phyloP scores from a whole-genome alignment of 2,888 invertebrate species.

The Globia sparganii region DNA sequence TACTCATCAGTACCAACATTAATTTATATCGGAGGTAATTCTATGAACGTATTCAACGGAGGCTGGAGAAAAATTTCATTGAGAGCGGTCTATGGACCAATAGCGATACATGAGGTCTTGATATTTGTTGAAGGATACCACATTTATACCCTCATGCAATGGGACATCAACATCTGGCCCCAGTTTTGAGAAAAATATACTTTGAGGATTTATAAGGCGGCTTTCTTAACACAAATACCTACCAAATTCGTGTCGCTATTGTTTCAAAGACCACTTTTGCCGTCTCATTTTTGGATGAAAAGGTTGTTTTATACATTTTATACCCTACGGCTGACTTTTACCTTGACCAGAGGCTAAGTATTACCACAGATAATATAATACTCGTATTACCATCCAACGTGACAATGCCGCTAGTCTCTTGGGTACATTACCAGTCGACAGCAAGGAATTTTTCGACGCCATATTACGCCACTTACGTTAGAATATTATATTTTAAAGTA shows the following conservation, averaged over 20 bases:
- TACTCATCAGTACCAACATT: too few species aligned
- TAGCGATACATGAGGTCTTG: neutral
- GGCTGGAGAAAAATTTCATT: neutral
- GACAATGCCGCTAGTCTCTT: too few species aligned
- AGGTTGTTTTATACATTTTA: neutral
- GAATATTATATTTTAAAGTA: too few species aligned
- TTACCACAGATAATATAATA: too few species aligned
- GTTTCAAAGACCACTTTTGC: neutral
- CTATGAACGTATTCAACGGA: neutral
- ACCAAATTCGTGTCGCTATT: neutral
- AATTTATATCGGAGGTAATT: slow-evolving; percentile 8
- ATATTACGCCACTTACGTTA: too few species aligned
- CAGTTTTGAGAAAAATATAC: neutral
- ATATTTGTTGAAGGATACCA: neutral
- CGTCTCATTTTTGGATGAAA: neutral
- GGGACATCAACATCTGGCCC: neutral
- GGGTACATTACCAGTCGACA: too few species aligned
- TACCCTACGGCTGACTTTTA: too few species aligned
- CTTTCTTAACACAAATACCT: neutral
- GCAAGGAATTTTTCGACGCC: too few species aligned
- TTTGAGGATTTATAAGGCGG: neutral
- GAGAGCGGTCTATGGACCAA: too few species aligned
- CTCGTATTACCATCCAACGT: too few species aligned
- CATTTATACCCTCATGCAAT: neutral
- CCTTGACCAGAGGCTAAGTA: too few species aligned